These are phyloP conservation scores for Carabus problematicus DNA, from an alignment of 2,888 invertebrate species.

Conservation along the genomic window DNA sequence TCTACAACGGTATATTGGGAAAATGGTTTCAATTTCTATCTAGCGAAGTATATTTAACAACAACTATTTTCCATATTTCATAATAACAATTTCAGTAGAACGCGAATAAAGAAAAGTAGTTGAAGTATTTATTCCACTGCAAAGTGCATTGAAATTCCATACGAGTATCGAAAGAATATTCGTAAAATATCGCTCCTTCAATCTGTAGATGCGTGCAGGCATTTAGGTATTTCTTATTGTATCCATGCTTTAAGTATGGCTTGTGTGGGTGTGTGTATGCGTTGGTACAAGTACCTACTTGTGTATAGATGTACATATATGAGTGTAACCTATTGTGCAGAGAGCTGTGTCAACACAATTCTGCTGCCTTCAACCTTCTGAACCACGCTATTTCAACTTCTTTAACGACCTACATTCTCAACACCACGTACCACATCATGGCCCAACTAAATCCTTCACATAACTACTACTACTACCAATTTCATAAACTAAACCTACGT, in stretches of 20 bases:
- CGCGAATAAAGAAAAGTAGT: conserved; percentile 16
- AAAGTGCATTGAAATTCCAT: conserved; percentile 25
- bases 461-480: too few relatives aligned
- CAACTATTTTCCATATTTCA: not conserved
- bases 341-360: conserved; percentile 10
- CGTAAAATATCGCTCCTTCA: conserved; percentile 24
- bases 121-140: not conserved
- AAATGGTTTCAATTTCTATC: conserved; percentile 7
- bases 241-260: too few relatives aligned
- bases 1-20: not conserved
- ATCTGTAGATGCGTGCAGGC: conserved; percentile 15
- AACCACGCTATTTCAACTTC: conserved; percentile 8
- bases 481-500: too few relatives aligned
- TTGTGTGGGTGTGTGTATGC: not conserved
- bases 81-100: conserved; percentile 1
- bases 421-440: too few relatives aligned
- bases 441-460: too few relatives aligned
- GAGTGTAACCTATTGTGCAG: not conserved
- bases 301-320: not conserved
- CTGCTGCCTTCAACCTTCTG: not conserved
- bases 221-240: not conserved
- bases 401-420: conserved; percentile 19
- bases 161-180: conserved; percentile 14
- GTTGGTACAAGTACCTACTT: not conserved
- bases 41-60: not conserved